Evolutionary conservation across 2,797 vertebrate genomes (phyloP), one percentile per base, ranked within the genome.

Genomic region (Enteromius unitaeniatus): DNA sequence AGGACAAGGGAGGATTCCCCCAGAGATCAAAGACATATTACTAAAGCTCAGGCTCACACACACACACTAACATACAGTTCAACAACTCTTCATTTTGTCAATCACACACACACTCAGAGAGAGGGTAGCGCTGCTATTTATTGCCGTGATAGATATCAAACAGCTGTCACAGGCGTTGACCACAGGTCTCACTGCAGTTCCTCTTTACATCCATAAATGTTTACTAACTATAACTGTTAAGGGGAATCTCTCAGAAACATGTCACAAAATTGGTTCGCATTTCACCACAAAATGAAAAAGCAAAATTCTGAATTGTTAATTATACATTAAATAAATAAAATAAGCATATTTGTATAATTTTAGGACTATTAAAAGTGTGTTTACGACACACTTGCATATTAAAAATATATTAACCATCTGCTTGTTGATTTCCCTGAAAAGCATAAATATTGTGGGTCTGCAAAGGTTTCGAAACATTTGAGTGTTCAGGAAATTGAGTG

Each of bases 1-100:
- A 84, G 51, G 82, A 84, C 82, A 84, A 69, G 75, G 82, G 26
- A 78, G 65, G 82, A 84, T 84, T 84, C 82, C 82, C 82, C 82
- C 40, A 15, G 82, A 84, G 82, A 84, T 84, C 75, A 72, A 60
- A 84, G 74, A 78, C 75, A 84, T 84, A 78, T 84, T 84, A 78
- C 68, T 62, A 53, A 78, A 84, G 75, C 74, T 58, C 81, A 68
- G 28, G 26, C 69, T 55, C 81, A 42, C 60, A 65, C 58, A 26
- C 70, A n/a, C 34, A 81, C 81, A 42, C 45, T n/a, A n/a, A 73
- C 47, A 80, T 37, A 49, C 53, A 47, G 65, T 70, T 72, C 67
- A 45, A 81, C 79, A 81, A 60, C 53, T 81, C 42, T 14, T 42
- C 17, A 31, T 81, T 81, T 81, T 60, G 40, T 81, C 34, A 23